Evolutionary conservation across 2,888 invertebrate species (phyloP).

Genomic region (Netelia fuscicornis): DNA sequence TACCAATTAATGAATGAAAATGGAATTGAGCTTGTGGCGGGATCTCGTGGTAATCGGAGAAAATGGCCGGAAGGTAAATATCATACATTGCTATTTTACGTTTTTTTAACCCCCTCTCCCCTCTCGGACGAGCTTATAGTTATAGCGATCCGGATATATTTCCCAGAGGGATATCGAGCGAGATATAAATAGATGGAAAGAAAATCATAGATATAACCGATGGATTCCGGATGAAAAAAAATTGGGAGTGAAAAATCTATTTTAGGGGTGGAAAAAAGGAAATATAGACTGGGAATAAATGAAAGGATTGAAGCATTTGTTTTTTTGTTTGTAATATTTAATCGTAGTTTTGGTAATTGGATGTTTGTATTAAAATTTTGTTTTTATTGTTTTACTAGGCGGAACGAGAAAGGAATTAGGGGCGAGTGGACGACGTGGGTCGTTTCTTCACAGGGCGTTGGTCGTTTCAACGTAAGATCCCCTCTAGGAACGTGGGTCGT

Average conservation of each 20-base stretch:
- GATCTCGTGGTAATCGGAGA: neutral
- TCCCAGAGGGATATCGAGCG: neutral
- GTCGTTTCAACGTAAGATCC: no score
- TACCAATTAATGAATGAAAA: conserved; percentile 25
- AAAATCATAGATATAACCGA: neutral
- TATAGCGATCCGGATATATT: neutral
- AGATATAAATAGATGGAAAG: neutral
- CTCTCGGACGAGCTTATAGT: neutral
- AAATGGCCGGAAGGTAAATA: neutral
- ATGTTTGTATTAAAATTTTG: no score
- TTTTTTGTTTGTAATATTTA: no score
- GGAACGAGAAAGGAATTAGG: no score
- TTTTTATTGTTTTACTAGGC: no score
- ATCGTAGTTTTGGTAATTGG: no score
- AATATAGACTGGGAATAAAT: no score
- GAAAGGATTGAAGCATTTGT: no score
- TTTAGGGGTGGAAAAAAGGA: neutral
- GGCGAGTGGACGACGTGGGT: no score
- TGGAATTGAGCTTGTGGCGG: conserved; percentile 12
- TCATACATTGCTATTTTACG: neutral
- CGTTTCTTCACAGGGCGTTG: no score
- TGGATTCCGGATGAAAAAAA: neutral
- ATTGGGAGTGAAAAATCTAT: no score
- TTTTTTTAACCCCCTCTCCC: neutral
- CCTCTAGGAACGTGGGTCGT: no score